These are phyloP conservation scores for Eubasilissa splendida DNA, from an alignment of 2,888 invertebrate genomes.

Conservation along the genomic window DNA sequence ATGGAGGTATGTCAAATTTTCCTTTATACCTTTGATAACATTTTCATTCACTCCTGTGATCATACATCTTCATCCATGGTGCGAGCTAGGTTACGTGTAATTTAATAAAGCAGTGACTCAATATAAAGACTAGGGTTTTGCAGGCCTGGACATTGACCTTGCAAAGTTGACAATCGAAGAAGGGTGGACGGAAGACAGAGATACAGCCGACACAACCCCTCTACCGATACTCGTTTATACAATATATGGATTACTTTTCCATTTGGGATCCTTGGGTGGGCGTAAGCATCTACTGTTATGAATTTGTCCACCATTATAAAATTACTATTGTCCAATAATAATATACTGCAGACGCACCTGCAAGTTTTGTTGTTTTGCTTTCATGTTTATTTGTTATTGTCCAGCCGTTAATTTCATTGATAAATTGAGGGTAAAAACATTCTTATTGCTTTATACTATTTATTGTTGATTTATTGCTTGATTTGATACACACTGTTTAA, in stretches of 20 bases:
- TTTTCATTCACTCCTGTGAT: too few relatives aligned
- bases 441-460: too few relatives aligned
- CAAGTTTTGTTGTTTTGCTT: conserved; percentile 2
- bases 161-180: conserved; percentile 67
- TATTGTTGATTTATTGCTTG: too few relatives aligned
- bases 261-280: conserved; percentile 70
- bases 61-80: too few relatives aligned
- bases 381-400: conserved; percentile 8
- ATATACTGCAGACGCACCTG: background rate
- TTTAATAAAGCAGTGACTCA: background rate
- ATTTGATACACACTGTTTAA: too few relatives aligned
- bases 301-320: conserved; percentile 47
- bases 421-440: too few relatives aligned
- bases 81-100: background rate
- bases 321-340: background rate
- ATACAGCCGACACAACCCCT: conserved; percentile 60
- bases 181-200: conserved; percentile 63
- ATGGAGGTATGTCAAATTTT: conserved; percentile 63
- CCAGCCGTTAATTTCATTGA: background rate
- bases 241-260: conserved; percentile 70
- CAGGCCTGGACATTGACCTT: conserved; percentile 71
- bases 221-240: conserved; percentile 70
- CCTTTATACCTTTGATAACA: background rate
- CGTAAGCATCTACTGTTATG: conserved; percentile 67
- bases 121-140: conserved; percentile 61